A percentile compares a stretch with the other conserved stretches of the same genome.
phyloP scores from a whole-genome alignment of 1,140 invertebrate species.

The Hyles vespertilio region DNA sequence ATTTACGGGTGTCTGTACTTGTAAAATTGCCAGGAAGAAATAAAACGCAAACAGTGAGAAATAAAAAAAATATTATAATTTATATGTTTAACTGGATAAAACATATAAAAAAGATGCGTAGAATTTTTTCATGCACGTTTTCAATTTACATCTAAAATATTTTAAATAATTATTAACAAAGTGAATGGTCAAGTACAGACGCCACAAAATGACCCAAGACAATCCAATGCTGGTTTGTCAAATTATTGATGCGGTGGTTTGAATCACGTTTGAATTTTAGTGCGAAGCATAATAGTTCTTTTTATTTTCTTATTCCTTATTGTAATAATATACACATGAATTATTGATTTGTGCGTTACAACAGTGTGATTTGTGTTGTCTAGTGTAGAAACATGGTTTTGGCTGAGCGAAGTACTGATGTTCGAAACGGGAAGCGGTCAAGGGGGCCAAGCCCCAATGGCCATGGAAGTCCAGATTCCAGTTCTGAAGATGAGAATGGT shows the following conservation, averaged over 20 bases:
- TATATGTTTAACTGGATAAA: background rate
- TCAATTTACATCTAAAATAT: background rate
- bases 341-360: conserved; percentile 36
- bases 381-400: conserved; percentile 83
- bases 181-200: conserved; percentile 67
- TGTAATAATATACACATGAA: conserved; percentile 38
- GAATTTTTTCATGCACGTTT: background rate
- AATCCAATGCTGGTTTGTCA: conserved; percentile 56
- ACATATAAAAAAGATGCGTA: too few species aligned
- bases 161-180: conserved; percentile 20
- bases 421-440: conserved; percentile 89
- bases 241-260: conserved; percentile 75
- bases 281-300: conserved; percentile 57
- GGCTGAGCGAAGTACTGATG: conserved; percentile 88
- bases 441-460: conserved; percentile 92
- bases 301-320: conserved; percentile 32
- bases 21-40: conserved; percentile 8
- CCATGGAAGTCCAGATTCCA: conserved; percentile 85
- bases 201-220: conserved; percentile 44
- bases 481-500: conserved; percentile 89
- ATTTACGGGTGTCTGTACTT: conserved; percentile 16
- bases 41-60: background rate
- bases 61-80: background rate
- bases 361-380: conserved; percentile 23
- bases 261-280: conserved; percentile 74